Conservation (phyloP, 2,888 invertebrate genomes). For the Cosmia pyralina region DNA sequence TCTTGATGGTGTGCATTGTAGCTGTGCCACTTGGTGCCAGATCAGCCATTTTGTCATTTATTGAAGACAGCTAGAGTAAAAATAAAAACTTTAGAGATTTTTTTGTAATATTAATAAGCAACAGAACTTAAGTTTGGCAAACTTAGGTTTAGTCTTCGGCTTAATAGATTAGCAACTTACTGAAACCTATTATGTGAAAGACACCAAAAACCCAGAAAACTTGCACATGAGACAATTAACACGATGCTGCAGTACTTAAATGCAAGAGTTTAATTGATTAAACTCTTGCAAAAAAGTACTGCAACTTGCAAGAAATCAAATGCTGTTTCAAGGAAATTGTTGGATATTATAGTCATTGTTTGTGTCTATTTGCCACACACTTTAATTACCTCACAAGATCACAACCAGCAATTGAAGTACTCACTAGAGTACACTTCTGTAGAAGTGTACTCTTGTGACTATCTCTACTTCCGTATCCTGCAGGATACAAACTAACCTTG, state of each 20-base stretch:
- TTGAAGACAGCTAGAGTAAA: constrained; percentile 91
- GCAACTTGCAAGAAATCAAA: neutral
- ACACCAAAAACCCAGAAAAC: too few relatives aligned
- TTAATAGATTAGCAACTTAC: too few relatives aligned
- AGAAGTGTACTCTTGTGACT: too few relatives aligned
- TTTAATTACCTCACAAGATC: neutral
- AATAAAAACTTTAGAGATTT: neutral
- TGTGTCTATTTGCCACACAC: neutral
- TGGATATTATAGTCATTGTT: neutral
- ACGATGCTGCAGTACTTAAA: too few relatives aligned
- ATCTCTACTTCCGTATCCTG: too few relatives aligned
- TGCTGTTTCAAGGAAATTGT: neutral
- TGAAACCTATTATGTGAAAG: neutral
- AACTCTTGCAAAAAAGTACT: too few relatives aligned
- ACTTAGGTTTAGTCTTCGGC: too few relatives aligned
- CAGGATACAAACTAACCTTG: constrained; percentile 89
- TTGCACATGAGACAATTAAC: too few relatives aligned
- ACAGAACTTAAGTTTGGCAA: too few relatives aligned
- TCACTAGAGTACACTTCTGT: neutral
- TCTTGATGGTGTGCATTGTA: constrained; percentile 97
- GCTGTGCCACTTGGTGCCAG: constrained; percentile 95
- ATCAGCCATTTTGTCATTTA: constrained; percentile 96
- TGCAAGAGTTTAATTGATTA: too few relatives aligned
- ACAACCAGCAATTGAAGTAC: neutral
- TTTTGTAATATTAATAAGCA: too few relatives aligned